phyloP scores from a whole-genome alignment of 2,888 invertebrate genomes.

The Brachyopa scutellaris region DNA sequence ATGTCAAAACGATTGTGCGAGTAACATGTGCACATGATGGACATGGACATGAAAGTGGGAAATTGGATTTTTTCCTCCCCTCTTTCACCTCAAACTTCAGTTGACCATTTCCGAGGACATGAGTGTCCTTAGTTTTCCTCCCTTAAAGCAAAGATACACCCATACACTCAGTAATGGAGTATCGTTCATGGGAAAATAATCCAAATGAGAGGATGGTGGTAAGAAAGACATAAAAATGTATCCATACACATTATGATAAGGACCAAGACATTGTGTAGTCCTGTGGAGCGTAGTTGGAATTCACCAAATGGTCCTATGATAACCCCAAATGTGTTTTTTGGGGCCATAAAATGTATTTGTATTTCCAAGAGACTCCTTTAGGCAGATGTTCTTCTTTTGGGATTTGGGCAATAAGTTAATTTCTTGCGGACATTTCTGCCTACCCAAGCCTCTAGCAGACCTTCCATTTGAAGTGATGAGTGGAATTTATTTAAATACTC shows the following conservation, averaged over 20 bases:
- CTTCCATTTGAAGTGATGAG: neutral
- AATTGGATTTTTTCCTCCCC: neutral
- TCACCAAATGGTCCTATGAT: neutral
- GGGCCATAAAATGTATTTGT: slow-evolving; percentile 1
- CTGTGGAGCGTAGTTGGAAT: neutral
- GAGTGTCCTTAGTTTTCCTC: neutral
- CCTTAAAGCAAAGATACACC: no score
- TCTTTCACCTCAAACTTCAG: no score
- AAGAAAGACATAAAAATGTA: neutral
- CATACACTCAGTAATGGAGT: no score
- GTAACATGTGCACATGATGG: slow-evolving; percentile 22
- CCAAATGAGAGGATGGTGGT: no score
- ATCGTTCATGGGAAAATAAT: no score
- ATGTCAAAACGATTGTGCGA: slow-evolving; percentile 2
- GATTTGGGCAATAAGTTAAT: neutral
- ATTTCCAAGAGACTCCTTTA: neutral
- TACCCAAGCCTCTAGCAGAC: no score
- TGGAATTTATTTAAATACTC: slow-evolving; percentile 9
- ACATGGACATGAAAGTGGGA: neutral
- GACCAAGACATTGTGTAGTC: neutral
- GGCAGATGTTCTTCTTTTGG: neutral
- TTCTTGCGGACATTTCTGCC: neutral
- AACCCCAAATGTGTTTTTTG: slow-evolving; percentile 13
- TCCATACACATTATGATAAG: no score
- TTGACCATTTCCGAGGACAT: neutral